phyloP scores from a whole-genome alignment of 2,113 vertebrate genomes.

The Sylvia atricapilla region DNA sequence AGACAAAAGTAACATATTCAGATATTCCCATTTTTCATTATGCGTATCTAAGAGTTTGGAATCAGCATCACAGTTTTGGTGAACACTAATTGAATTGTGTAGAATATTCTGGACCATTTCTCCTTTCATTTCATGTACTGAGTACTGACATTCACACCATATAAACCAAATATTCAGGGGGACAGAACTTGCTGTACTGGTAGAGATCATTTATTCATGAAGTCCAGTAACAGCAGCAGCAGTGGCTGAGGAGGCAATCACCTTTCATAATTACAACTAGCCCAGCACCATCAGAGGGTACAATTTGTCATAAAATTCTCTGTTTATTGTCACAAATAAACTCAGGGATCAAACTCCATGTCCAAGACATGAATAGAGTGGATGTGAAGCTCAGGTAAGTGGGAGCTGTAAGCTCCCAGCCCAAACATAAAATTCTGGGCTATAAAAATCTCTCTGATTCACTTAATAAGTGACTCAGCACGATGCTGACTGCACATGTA shows the following conservation, averaged over 20 bases:
- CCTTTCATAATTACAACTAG: conserved; percentile 29
- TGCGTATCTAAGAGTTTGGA: not conserved
- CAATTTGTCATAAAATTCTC: not conserved
- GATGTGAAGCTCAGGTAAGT: not conserved
- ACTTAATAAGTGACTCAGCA: conserved; percentile 29
- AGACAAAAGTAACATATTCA: not conserved
- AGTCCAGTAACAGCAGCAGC: not conserved
- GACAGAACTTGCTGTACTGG: not conserved
- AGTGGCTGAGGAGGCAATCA: conserved; percentile 7
- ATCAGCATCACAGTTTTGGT: not conserved
- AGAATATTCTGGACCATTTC: not conserved
- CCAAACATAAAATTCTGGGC: not conserved
- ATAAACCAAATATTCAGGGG: not conserved
- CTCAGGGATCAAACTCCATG: not conserved
- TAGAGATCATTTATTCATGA: conserved; percentile 38
- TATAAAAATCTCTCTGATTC: not conserved
- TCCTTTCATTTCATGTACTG: not conserved
- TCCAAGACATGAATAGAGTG: not conserved
- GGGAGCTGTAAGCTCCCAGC: not conserved
- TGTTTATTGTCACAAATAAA: conserved; percentile 28
- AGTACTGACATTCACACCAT: not conserved
- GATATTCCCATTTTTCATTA: not conserved
- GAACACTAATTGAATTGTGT: not conserved
- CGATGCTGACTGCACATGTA: not conserved
- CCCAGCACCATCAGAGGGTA: not conserved